A percentile compares a stretch with the other conserved stretches of the same genome.
phyloP scores from a whole-genome alignment of 2,888 invertebrate genomes.

The Drosophila greeni region DNA sequence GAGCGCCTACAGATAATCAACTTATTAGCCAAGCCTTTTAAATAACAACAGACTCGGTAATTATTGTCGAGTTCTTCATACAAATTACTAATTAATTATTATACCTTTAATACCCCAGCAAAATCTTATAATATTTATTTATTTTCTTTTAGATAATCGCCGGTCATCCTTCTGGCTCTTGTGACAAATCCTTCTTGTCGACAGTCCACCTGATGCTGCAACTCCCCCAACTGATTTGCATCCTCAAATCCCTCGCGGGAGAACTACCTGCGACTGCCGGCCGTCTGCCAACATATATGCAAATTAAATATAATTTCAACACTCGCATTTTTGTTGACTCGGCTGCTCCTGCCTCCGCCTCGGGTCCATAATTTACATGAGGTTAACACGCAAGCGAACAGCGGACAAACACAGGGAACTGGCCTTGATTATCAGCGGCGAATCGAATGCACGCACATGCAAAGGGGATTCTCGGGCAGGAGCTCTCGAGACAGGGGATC shows the following conservation, averaged over 20 bases:
- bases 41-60: too few species aligned
- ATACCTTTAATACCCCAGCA: not conserved
- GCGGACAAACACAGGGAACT: constrained; percentile 39
- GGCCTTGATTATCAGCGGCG: constrained; percentile 68
- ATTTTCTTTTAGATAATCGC: not conserved
- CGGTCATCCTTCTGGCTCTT: not conserved
- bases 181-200: constrained; percentile 32
- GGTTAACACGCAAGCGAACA: constrained; percentile 68
- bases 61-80: too few species aligned
- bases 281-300: constrained; percentile 63
- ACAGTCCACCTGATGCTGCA: constrained; percentile 38
- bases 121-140: not conserved
- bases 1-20: not conserved
- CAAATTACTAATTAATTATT: not conserved
- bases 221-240: constrained; percentile 49
- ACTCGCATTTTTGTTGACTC: constrained; percentile 64
- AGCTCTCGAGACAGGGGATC: constrained; percentile 1
- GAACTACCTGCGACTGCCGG: constrained; percentile 25
- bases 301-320: constrained; percentile 73
- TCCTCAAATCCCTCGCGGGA: constrained; percentile 15
- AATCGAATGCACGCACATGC: constrained; percentile 64
- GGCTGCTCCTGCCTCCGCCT: constrained; percentile 35
- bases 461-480: constrained; percentile 2
- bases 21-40: not conserved
- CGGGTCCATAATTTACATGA: constrained; percentile 68